Conservation (phyloP, 2,888 invertebrate species). For the Oscheius myriophilus region DNA sequence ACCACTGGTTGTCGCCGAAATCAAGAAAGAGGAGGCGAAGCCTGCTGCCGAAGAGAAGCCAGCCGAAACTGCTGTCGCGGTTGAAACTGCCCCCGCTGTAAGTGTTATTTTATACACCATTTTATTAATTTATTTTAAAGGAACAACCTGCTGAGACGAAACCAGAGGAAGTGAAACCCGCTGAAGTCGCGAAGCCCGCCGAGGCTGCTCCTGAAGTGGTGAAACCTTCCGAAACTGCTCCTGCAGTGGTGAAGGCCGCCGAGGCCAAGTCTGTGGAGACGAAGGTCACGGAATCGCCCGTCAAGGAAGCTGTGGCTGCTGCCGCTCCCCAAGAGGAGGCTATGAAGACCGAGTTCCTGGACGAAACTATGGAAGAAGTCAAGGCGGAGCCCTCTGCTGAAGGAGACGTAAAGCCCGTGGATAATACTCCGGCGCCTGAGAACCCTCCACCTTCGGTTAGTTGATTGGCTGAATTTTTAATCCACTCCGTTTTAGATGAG, state of each 20-base stretch:
- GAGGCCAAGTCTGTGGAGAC: background rate
- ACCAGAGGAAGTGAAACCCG: background rate
- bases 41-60: background rate
- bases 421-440: background rate
- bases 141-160: background rate
- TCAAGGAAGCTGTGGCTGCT: background rate
- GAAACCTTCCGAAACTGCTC: background rate
- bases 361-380: background rate
- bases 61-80: background rate
- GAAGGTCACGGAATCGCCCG: background rate
- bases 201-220: background rate
- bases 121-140: background rate
- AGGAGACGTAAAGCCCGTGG: background rate
- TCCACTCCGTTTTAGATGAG: background rate
- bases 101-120: too few species aligned
- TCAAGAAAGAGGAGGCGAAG: background rate
- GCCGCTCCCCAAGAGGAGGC: background rate
- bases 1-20: background rate
- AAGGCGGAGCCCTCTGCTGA: background rate
- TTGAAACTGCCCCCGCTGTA: background rate
- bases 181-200: background rate
- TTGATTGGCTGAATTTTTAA: background rate
- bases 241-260: background rate
- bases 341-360: background rate
- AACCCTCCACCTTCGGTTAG: conserved; percentile 17